Percentiles rank a stretch among this genome's conserved stretches.
Evolutionary conservation across 2,797 vertebrate genomes (phyloP).

Genomic region (Balearica regulorum): DNA sequence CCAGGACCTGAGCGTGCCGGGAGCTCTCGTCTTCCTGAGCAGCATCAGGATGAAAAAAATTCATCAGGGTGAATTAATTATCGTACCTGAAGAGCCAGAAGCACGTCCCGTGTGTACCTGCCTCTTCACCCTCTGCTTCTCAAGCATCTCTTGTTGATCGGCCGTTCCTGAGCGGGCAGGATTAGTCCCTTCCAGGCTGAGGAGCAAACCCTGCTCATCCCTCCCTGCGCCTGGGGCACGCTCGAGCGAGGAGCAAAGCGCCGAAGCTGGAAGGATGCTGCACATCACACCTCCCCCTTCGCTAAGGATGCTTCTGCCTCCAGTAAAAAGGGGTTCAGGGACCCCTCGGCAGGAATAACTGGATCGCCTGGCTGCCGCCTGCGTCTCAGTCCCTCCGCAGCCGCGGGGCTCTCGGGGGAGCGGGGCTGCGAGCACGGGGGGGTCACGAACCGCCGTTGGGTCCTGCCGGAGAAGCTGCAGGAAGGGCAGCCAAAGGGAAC

Average conservation of each 20-base stretch:
- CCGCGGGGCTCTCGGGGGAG: not conserved
- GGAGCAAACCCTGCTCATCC: not conserved
- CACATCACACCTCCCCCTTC: not conserved
- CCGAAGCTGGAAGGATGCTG: not conserved
- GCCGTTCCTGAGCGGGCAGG: not conserved
- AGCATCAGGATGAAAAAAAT: not conserved
- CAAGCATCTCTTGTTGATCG: not conserved
- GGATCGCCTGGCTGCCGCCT: not conserved
- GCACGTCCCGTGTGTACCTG: accelerated
- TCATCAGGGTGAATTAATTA: not conserved
- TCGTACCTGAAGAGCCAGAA: not conserved
- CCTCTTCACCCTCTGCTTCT: not conserved
- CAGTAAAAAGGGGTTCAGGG: not conserved
- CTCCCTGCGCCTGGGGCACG: accelerated
- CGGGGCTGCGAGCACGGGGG: accelerated
- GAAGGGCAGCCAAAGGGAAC: not conserved
- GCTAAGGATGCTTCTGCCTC: not conserved
- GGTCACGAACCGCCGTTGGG: accelerated
- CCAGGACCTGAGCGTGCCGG: accelerated
- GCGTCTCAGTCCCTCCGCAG: not conserved
- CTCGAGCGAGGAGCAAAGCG: accelerated
- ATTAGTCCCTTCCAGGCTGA: not conserved
- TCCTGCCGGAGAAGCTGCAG: not conserved
- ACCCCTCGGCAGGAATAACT: not conserved
- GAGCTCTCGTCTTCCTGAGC: not conserved